Percentiles rank a stretch among this genome's conserved stretches.
These are phyloP conservation scores for Lepidonotus clava DNA, from an alignment of 2,888 invertebrate species.

Conservation along the genomic window DNA sequence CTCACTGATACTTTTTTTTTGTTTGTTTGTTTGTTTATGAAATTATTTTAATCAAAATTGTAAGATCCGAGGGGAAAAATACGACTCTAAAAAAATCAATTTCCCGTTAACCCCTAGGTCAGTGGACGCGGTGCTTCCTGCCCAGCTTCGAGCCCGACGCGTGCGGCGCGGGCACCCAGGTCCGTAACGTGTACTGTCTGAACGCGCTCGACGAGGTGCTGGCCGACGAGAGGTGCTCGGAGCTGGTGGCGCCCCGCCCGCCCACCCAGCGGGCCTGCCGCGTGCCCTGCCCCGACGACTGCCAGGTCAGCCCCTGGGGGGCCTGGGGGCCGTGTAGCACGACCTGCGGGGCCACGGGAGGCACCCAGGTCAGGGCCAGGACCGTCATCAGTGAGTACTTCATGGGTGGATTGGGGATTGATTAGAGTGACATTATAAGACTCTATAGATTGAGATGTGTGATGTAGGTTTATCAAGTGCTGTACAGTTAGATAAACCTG, in stretches of 20 bases:
- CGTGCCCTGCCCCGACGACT: slow-evolving; percentile 84
- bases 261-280: slow-evolving; percentile 64
- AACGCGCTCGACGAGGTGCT: slow-evolving; percentile 59
- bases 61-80: too few species aligned
- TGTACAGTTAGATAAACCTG: too few species aligned
- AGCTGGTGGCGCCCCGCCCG: background rate
- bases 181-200: slow-evolving; percentile 61
- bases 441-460: too few species aligned
- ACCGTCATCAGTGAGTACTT: slow-evolving; percentile 21
- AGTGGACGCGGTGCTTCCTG: slow-evolving; percentile 58
- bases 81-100: too few species aligned
- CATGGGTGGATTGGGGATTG: too few species aligned
- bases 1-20: too few species aligned
- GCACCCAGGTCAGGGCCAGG: slow-evolving; percentile 46
- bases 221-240: slow-evolving; percentile 48
- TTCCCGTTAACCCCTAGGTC: slow-evolving; percentile 50
- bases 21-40: too few species aligned
- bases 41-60: too few species aligned
- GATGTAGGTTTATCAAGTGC: too few species aligned
- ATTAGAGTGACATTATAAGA: too few species aligned
- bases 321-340: slow-evolving; percentile 83
- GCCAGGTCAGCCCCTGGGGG: slow-evolving; percentile 84
- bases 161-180: slow-evolving; percentile 60
- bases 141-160: background rate
- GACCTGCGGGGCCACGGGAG: slow-evolving; percentile 47